These are phyloP conservation scores for Lydus trimaculatus DNA, from an alignment of 2,888 invertebrate species.

Conservation along the genomic window DNA sequence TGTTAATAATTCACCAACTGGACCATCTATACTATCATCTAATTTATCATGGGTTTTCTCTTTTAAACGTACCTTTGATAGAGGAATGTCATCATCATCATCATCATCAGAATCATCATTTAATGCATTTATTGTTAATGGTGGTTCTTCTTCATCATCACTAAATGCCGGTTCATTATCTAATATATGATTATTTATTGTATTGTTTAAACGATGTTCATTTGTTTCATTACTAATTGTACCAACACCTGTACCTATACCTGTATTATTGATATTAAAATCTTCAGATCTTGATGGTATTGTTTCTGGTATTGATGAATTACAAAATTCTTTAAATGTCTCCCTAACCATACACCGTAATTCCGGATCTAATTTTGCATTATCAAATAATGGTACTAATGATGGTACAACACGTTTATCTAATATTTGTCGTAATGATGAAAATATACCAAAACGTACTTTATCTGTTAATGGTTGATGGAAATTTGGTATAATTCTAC, in stretches of 20 bases:
- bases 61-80: conserved; percentile 77
- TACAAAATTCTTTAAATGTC: conserved; percentile 90
- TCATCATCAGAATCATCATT: conserved; percentile 75
- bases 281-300: conserved; percentile 42
- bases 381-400: conserved; percentile 85
- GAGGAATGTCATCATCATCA: conserved; percentile 77
- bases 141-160: conserved; percentile 80
- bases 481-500: conserved; percentile 89
- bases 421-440: conserved; percentile 83
- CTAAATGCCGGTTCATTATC: conserved; percentile 81
- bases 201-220: conserved; percentile 40
- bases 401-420: conserved; percentile 93
- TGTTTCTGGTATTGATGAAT: conserved; percentile 46
- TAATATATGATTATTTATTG: conserved; percentile 61
- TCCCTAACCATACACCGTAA: conserved; percentile 84
- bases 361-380: conserved; percentile 85
- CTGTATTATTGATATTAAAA: conserved; percentile 26
- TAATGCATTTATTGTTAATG: conserved; percentile 55
- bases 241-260: conserved; percentile 41
- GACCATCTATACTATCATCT: conserved; percentile 63
- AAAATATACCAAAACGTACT: conserved; percentile 82
- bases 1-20: conserved; percentile 65
- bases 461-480: conserved; percentile 80
- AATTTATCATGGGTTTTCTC: conserved; percentile 59
- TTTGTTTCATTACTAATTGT: conserved; percentile 35